A percentile compares a stretch with the other conserved stretches of the same genome.
Evolutionary conservation across 37 sponge, comb jelly and placozoan genomes (phyloP).

Genomic region (Theonella swinhoei): DNA sequence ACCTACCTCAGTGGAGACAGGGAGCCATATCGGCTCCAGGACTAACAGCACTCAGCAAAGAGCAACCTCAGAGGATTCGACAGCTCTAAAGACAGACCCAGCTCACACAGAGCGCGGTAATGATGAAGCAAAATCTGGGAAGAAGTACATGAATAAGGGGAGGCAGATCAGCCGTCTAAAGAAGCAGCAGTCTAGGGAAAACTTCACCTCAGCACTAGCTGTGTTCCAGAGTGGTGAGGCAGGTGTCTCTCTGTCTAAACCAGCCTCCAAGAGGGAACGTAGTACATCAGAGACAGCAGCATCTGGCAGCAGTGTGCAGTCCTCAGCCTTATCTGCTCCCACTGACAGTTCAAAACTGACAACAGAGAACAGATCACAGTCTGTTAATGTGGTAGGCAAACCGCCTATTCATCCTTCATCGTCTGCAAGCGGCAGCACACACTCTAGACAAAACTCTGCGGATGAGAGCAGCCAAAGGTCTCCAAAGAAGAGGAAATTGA

Average conservation of each 20-base stretch:
- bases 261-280: neutral
- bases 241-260: neutral
- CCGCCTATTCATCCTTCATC: neutral
- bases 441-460: neutral
- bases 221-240: neutral
- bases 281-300: neutral
- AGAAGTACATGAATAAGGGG: neutral
- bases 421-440: neutral
- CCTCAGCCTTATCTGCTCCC: neutral
- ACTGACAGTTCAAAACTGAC: neutral
- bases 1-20: too few species aligned
- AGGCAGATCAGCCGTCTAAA: neutral
- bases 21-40: neutral
- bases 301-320: neutral
- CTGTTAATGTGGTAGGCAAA: neutral
- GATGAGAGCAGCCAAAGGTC: neutral
- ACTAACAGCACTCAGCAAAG: neutral
- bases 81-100: neutral
- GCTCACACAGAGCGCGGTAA: neutral
- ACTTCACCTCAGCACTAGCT: neutral
- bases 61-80: neutral
- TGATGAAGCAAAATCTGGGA: too few species aligned
- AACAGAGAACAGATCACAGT: neutral
- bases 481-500: neutral
- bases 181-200: neutral